Base-by-base conservation (phyloP, 2,113 vertebrate genomes). In the Hypocryptadius cinnamomeus region DNA sequence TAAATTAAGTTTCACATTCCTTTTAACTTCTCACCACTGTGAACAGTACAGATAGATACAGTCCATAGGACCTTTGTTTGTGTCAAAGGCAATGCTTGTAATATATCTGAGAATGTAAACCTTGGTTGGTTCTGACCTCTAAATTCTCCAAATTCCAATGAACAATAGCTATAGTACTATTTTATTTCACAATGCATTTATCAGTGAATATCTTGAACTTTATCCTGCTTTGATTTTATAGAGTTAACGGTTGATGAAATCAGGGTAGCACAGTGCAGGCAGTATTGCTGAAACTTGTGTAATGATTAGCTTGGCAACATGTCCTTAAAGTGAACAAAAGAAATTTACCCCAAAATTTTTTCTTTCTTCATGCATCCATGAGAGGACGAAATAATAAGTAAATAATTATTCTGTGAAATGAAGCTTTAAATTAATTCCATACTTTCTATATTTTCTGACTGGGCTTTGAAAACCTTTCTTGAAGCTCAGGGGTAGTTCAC, bases 141-240 rank as follows among this genome's bases (percentile, higher is more conserved):
- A 77, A 93, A 95, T 96, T 91, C 77, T 96, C 92, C 92, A 74
- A 87, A 95, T 96, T 91, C 87, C 96, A 95, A 92, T 91, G 90
- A 97, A 94, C 44, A 54, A 92, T 94, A 97, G 95, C 97, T 90
- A 57, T 81, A 81, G 79, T 78, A 92, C 91, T 91, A 40, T 94
- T 96, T 96, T 82, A 93, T 97, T 96, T 91, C 86, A 87, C 0
- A 13, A 87, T 77, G 63, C 47, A 65, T 74, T 95, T 86, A 71
- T 97, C 94, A 95, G 89, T 90, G 87, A 87, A 94, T 95, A 87
- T 95, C 91, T 90, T 97, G 97, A 95, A 97, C 97, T 97, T 97
- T 96, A 96, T 87, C 82, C 95, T 27, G 76, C 80, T 96, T 95
- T 96, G 94, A 93, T 94, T 93, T 97, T 97, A 97, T 83, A 68